Evolutionary conservation across 2,888 invertebrate species (phyloP).

Genomic region (Lysandra coridon): DNA sequence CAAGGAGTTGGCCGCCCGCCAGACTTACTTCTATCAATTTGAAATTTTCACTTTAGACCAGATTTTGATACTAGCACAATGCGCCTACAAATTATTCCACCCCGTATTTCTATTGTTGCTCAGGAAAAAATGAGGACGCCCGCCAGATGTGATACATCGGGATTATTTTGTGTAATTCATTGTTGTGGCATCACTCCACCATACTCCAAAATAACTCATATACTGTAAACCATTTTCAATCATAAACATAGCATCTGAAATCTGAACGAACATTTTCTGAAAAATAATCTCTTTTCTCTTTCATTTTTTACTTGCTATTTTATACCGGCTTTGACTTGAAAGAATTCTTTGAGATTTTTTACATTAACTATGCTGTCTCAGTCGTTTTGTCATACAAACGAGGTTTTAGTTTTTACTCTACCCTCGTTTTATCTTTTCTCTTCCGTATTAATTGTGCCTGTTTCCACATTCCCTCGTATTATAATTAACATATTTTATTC

Average conservation of each 20-base stretch:
- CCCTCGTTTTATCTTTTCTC: constrained; percentile 10
- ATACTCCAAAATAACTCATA: neutral
- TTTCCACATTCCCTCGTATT: neutral
- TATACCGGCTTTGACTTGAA: constrained; percentile 4
- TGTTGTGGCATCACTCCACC: neutral
- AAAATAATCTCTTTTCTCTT: constrained; percentile 9
- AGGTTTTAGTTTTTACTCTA: neutral
- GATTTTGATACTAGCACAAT: constrained; percentile 33
- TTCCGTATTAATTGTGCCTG: neutral
- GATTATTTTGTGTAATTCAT: constrained; percentile 2
- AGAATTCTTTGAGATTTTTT: constrained; percentile 4
- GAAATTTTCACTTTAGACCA: constrained; percentile 46
- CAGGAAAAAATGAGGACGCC: neutral
- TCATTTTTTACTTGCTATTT: neutral
- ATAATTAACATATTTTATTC: neutral
- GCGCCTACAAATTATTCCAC: constrained; percentile 23
- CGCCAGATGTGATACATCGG: neutral
- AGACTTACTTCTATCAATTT: constrained; percentile 55
- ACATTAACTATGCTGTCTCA: neutral
- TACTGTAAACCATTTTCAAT: neutral
- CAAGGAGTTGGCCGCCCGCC: constrained; percentile 55
- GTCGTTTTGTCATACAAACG: constrained; percentile 12
- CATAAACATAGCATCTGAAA: neutral
- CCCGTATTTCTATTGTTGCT: constrained; percentile 25
- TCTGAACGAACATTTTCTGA: neutral